Conservation (phyloP, 2,797 vertebrate species). For the Bradypus variegatus region DNA sequence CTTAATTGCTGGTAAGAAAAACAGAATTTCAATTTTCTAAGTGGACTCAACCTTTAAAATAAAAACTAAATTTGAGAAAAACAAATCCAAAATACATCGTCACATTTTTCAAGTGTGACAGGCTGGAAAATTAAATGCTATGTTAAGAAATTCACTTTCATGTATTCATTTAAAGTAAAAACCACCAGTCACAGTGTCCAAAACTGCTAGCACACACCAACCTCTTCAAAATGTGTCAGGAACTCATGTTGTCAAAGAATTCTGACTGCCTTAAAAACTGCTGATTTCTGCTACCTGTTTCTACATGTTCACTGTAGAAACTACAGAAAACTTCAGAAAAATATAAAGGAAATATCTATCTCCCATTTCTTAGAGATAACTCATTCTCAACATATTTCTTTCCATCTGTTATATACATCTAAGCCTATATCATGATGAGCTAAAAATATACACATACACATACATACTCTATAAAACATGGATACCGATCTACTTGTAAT, state of each 20-base stretch:
- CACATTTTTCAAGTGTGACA: background rate
- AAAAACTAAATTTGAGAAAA: background rate
- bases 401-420: background rate
- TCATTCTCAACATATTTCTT: background rate
- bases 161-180: conserved; percentile 38
- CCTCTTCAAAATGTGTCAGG: background rate
- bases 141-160: conserved; percentile 26
- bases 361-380: background rate
- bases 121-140: conserved; percentile 3
- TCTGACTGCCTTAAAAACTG: conserved; percentile 18
- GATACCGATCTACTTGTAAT: background rate
- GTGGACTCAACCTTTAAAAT: conserved; percentile 33
- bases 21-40: background rate
- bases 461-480: background rate
- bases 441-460: background rate
- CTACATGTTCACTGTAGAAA: background rate
- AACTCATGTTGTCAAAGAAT: background rate
- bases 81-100: conserved; percentile 23
- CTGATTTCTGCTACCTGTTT: conserved; percentile 8
- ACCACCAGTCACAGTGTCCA: background rate
- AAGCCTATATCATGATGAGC: background rate
- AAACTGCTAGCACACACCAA: background rate
- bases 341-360: background rate
- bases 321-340: background rate
- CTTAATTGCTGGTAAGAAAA: background rate